Evolutionary conservation across 1,140 invertebrate genomes (phyloP).

Genomic region (Onthophagus taurus): DNA sequence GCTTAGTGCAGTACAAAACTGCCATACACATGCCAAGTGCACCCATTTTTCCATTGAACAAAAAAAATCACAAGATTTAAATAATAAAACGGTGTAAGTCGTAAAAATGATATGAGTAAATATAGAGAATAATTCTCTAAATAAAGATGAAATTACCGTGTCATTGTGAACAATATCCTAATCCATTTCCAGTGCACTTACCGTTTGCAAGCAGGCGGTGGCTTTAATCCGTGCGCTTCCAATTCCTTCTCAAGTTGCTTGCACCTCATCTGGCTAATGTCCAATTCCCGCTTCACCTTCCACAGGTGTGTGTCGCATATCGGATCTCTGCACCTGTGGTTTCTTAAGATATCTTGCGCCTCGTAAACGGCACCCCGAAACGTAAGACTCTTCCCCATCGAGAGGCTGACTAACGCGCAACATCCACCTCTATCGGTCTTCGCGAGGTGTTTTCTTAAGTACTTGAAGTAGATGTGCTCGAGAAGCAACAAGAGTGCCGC

Average conservation of each 20-base stretch:
- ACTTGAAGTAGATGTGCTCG: conserved; percentile 94
- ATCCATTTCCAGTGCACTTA: conserved; percentile 22
- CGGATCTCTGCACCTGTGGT: conserved; percentile 61
- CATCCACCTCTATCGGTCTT: conserved; percentile 81
- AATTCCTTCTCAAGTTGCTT: conserved; percentile 76
- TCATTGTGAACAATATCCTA: not conserved
- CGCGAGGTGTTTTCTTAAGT: conserved; percentile 75
- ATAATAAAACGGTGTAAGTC: too few species aligned
- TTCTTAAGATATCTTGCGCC: conserved; percentile 56
- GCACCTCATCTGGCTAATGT: conserved; percentile 72
- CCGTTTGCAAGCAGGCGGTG: conserved; percentile 45
- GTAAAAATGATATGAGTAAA: too few species aligned
- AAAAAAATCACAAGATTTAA: not conserved
- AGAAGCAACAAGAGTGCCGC: conserved; percentile 73
- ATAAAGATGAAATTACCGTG: not conserved
- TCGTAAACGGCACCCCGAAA: conserved; percentile 81
- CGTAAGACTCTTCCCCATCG: conserved; percentile 48
- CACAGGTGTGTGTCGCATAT: conserved; percentile 75
- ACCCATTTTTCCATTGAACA: too few species aligned
- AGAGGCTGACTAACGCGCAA: conserved; percentile 82
- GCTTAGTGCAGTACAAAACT: too few species aligned
- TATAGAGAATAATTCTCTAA: too few species aligned
- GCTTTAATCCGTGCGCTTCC: conserved; percentile 68
- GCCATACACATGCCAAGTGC: not conserved
- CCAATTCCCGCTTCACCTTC: conserved; percentile 82